Conservation (phyloP, 2,888 invertebrate genomes). For the Eupelmus urozonus region DNA sequence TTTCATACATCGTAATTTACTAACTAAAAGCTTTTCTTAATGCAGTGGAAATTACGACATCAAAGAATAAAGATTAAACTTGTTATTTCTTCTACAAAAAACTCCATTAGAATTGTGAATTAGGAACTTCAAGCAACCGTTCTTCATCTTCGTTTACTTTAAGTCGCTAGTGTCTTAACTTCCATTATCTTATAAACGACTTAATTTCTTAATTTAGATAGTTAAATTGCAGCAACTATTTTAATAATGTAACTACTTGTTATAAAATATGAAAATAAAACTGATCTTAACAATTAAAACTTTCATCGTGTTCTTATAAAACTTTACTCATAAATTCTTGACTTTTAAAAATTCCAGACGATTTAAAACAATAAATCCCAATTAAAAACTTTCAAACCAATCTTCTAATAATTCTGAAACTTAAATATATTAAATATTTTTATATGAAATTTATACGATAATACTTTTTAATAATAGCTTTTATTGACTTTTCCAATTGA, state of each 20-base stretch:
- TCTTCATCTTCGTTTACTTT: conserved; percentile 20
- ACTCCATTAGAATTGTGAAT: conserved; percentile 3
- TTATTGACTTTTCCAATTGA: no score
- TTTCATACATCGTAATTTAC: no score
- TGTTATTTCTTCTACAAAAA: not conserved
- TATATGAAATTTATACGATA: no score
- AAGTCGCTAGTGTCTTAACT: conserved; percentile 7
- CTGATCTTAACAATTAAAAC: conserved; percentile 9
- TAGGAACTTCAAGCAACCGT: not conserved
- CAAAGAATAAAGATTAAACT: no score
- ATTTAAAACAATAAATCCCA: no score
- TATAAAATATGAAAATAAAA: not conserved
- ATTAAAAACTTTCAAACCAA: no score
- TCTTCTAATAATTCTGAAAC: not conserved
- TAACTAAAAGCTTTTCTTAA: no score
- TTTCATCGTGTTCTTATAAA: not conserved
- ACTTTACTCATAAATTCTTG: no score
- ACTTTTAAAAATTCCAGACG: no score
- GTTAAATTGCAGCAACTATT: conserved; percentile 14
- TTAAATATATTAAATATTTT: not conserved
- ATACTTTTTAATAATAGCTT: not conserved
- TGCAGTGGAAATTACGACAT: no score
- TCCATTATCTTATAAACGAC: conserved; percentile 16
- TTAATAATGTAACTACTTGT: not conserved
- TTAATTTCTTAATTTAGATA: no score